A percentile compares a stretch with the other conserved stretches of the same genome.
Conservation (phyloP, 2,888 invertebrate genomes). For the Cryptus viduatorius region DNA sequence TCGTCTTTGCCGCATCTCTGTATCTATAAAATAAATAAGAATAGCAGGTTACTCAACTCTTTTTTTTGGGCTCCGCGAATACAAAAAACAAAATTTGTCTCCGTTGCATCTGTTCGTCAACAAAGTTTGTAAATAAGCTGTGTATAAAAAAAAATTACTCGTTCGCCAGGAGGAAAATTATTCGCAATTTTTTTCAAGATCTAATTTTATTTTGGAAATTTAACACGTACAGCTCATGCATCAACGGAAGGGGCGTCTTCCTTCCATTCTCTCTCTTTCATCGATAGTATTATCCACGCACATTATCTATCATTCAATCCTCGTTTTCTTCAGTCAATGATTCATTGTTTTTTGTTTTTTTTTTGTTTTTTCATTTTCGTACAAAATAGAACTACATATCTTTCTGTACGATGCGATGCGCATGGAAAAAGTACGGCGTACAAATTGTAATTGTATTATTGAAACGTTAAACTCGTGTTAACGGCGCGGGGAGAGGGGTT, state of each 20-base stretch:
- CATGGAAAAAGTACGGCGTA: conserved; percentile 77
- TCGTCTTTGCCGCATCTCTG: conserved; percentile 99
- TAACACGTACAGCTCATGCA: conserved; percentile 78
- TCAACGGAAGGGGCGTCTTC: conserved; percentile 69
- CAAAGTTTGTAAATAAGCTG: conserved; percentile 8
- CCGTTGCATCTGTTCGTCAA: background rate
- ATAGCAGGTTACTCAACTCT: too few relatives aligned
- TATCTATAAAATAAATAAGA: conserved; percentile 87
- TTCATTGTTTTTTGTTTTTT: conserved; percentile 44
- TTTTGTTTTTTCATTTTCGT: conserved; percentile 72
- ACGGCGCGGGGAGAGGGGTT: background rate
- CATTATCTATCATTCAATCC: conserved; percentile 17
- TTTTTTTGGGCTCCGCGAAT: background rate
- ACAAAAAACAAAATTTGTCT: background rate
- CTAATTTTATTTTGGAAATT: conserved; percentile 71
- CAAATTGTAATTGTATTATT: conserved; percentile 78
- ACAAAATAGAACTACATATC: conserved; percentile 80
- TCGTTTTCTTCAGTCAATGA: conserved; percentile 11
- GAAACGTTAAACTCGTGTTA: conserved; percentile 36
- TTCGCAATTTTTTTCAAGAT: conserved; percentile 23
- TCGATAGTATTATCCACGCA: conserved; percentile 2
- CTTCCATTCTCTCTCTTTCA: conserved; percentile 25
- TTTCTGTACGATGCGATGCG: conserved; percentile 73
- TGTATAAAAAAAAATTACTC: background rate
- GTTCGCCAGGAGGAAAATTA: background rate